Evolutionary conservation across 2,888 invertebrate genomes (phyloP), one percentile per base, ranked within the genome.

Genomic region (Eristalis tenax): DNA sequence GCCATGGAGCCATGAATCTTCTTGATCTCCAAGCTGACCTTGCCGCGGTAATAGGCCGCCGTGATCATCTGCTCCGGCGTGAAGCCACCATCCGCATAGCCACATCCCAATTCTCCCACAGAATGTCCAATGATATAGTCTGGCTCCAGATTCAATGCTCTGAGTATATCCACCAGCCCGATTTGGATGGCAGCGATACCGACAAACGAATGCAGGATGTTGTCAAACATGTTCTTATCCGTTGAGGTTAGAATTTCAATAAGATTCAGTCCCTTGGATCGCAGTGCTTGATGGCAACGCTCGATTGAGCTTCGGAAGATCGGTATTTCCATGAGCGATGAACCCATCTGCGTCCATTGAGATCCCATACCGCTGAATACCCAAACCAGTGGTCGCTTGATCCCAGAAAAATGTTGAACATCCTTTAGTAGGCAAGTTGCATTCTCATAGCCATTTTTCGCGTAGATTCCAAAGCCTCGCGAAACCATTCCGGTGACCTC

Each of bases 71-170:
- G 96, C 90, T 98, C 97, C 0, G 96, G 95, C 0, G 97, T 97
- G 89, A 99, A 95, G 89, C 97, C 97, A 0, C 97, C 98, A 92
- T 99, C 99, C 2, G 98, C 98, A 93, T 99, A 99, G 0, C 97
- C 98, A 92, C 99, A 99, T 0, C 97, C 98, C 6, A 99, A 94
- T 92, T 99, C 99, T 26, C 99, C 99, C 0, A 98, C 97, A 10
- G 98, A 98, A 93, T 99, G 98, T 1, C 99, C 97, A 88, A 97
- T 95, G 89, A 97, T 95, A 38, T 95, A 95, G 92, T 97, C 96
- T 13, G 97, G 96, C 68, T 94, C 93, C 40, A 97, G 93, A 15
- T 95, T 95, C 23, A 95, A 91, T 4, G 92, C 93, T 70, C 92
- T 93, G 65, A 97, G 92, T 5, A 96, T 92, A 91, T 97, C 96